Conservation (phyloP, 2,888 invertebrate species). For the Xanthorhoe spadicearia region DNA sequence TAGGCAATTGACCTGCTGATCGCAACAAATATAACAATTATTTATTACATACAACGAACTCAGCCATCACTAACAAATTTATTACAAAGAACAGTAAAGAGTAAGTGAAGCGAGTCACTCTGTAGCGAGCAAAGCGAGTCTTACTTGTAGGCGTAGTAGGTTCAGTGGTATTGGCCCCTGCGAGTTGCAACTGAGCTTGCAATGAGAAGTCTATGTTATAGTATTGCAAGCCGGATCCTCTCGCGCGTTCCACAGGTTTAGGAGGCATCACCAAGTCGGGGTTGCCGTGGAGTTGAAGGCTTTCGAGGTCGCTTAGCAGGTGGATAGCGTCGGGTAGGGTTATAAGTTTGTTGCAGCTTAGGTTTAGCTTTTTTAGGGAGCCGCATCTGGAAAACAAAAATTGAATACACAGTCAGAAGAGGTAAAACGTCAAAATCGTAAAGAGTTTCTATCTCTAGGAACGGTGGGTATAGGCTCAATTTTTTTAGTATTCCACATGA, state of each 20-base stretch:
- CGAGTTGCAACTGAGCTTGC: conserved; percentile 95
- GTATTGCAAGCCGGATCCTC: conserved; percentile 93
- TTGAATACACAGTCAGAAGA: not conserved
- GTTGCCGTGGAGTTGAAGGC: conserved; percentile 96
- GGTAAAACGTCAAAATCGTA: too few relatives aligned
- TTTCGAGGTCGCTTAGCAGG: conserved; percentile 94
- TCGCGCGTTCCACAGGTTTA: conserved; percentile 93
- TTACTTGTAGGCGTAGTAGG: conserved; percentile 88
- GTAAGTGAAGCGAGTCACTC: not conserved
- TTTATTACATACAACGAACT: too few relatives aligned
- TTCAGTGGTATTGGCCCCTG: conserved; percentile 93
- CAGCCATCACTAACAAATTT: not conserved
- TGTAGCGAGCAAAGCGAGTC: conserved; percentile 39
- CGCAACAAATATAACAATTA: too few relatives aligned
- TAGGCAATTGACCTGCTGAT: too few relatives aligned
- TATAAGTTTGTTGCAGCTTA: conserved; percentile 96
- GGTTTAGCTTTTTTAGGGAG: conserved; percentile 94
- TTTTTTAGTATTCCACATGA: too few relatives aligned
- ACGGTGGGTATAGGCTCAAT: too few relatives aligned
- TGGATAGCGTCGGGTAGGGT: conserved; percentile 99
- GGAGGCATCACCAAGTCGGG: conserved; percentile 97
- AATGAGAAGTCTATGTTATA: conserved; percentile 99
- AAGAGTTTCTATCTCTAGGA: too few relatives aligned
- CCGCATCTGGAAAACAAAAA: conserved; percentile 87
- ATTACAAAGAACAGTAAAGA: not conserved